Percentiles rank a stretch among this genome's conserved stretches.
These are phyloP conservation scores for Protosalanx chinensis DNA, from an alignment of 2,797 vertebrate species.

Conservation along the genomic window DNA sequence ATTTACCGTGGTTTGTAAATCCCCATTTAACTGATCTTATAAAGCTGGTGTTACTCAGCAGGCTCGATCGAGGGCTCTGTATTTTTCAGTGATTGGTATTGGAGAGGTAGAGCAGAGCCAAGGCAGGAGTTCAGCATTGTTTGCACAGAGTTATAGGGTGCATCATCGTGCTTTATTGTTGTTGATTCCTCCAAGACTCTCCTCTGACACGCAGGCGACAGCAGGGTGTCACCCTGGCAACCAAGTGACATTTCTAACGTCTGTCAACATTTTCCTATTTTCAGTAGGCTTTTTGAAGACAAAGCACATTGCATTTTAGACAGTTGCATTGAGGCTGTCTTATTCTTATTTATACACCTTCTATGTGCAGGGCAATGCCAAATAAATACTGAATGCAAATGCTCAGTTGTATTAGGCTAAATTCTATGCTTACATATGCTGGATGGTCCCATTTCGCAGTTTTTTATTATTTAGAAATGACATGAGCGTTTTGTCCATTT, in stretches of 20 bases:
- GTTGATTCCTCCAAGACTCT: slow-evolving; percentile 20
- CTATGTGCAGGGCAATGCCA: neutral
- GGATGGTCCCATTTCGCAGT: neutral
- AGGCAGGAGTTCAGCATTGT: slow-evolving; percentile 15
- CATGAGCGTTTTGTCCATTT: neutral
- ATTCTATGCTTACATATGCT: neutral
- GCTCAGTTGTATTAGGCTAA: neutral
- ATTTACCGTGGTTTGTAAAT: neutral
- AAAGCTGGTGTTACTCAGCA: neutral
- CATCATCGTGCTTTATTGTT: slow-evolving; percentile 19
- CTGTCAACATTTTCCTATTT: neutral
- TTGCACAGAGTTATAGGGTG: slow-evolving; percentile 18
- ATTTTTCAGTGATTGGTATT: neutral
- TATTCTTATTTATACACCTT: neutral
- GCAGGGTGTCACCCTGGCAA: slow-evolving; percentile 43
- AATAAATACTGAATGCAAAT: neutral
- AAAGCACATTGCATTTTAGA: neutral
- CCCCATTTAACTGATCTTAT: neutral
- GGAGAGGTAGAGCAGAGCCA: slow-evolving; percentile 14
- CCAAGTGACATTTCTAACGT: neutral
- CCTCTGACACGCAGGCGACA: slow-evolving; percentile 28
- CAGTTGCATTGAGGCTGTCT: too few species aligned
- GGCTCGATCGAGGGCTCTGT: neutral
- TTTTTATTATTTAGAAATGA: too few species aligned
- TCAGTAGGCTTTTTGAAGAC: neutral